Conservation (phyloP, 1,140 invertebrate species). For the Contarinia nasturtii region DNA sequence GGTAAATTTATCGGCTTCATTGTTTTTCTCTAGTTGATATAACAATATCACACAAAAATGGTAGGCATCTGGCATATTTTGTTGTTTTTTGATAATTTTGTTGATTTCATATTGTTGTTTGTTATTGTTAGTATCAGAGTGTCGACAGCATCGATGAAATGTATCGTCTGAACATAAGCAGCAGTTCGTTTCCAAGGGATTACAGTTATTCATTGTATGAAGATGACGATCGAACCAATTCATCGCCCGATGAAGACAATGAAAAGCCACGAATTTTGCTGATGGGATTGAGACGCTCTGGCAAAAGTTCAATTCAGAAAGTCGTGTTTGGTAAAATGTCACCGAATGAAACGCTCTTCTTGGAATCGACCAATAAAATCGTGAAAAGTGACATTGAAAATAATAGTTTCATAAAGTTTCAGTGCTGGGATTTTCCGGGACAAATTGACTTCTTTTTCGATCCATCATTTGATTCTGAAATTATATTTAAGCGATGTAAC, state of each 20-base stretch:
- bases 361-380: conserved; percentile 97
- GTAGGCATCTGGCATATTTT: too few species aligned
- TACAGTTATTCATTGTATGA: too few species aligned
- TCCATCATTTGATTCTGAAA: conserved; percentile 85
- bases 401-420: conserved; percentile 95
- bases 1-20: too few species aligned
- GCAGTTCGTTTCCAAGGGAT: too few species aligned
- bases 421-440: conserved; percentile 99
- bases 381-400: conserved; percentile 95
- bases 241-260: conserved; percentile 7
- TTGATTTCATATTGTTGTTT: too few species aligned
- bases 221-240: too few species aligned
- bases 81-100: too few species aligned
- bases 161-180: too few species aligned
- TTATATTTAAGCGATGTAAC: conserved; percentile 86
- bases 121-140: too few species aligned
- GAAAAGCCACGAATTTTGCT: conserved; percentile 79
- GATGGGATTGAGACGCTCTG: conserved; percentile 91
- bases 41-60: too few species aligned
- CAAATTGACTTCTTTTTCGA: conserved; percentile 95
- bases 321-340: conserved; percentile 99
- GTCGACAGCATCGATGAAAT: too few species aligned
- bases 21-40: too few species aligned
- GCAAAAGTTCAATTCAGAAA: conserved; percentile 99
- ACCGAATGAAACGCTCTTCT: conserved; percentile 97